A percentile compares a stretch with the other conserved stretches of the same genome.
Evolutionary conservation across 2,113 vertebrate genomes (phyloP).

Genomic region (Rynchops niger): DNA sequence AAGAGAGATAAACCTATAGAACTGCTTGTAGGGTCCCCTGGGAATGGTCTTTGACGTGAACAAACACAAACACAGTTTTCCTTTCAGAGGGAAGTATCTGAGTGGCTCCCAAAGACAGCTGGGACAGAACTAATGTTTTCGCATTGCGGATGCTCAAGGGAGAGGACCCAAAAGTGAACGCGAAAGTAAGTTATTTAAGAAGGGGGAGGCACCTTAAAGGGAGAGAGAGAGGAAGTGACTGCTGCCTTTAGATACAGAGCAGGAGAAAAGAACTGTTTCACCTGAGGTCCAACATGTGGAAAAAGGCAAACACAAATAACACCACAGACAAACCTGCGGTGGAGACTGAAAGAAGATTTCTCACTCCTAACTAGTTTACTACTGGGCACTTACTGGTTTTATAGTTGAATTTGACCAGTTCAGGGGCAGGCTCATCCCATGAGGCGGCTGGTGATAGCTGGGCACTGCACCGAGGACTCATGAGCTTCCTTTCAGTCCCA

Average conservation of each 20-base stretch:
- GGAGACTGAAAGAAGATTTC: neutral
- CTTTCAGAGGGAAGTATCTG: neutral
- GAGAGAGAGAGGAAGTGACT: neutral
- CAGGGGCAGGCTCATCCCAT: neutral
- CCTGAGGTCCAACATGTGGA: neutral
- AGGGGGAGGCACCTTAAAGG: neutral
- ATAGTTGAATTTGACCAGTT: neutral
- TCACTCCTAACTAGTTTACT: neutral
- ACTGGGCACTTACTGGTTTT: neutral
- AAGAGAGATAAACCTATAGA: neutral
- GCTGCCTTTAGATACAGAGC: neutral
- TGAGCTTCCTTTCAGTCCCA: neutral
- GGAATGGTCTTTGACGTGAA: neutral
- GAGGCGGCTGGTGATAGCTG: neutral
- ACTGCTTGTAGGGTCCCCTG: neutral
- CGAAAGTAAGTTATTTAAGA: neutral
- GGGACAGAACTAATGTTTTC: neutral
- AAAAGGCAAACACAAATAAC: neutral
- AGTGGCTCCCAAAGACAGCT: neutral
- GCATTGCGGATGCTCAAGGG: neutral
- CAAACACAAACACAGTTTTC: neutral
- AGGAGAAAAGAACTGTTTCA: neutral
- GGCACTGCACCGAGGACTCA: neutral
- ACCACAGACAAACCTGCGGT: neutral
- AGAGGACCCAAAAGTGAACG: neutral